Base-by-base conservation (phyloP, 2,113 vertebrate genomes). In the Alligator mississippiensis region DNA sequence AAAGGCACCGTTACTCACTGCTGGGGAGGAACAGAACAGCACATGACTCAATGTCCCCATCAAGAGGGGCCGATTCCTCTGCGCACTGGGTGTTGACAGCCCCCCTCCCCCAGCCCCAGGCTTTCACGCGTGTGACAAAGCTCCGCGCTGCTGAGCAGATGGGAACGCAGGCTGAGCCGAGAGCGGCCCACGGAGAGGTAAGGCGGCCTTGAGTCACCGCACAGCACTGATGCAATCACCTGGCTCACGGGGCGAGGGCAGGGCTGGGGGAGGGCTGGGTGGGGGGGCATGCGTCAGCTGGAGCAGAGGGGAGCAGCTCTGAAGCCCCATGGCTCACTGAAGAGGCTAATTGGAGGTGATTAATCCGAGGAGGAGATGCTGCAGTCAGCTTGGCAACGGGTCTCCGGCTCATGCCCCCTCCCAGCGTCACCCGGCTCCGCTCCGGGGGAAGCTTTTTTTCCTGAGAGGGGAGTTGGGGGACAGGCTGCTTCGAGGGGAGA, bases 31-130 rank as follows among this genome's bases (percentile, higher is more conserved):
- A 90, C 78, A 25, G 91, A 95, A 92, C 92, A 78, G 90, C 18
- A 5, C 87, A 80, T 98, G 96, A 96, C 93, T 94, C 96, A 96
- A 80, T 94, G 95, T 93, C 68, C 77, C 87, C 95, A 77, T 92
- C 90, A 80, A 93, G 8, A 14, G 63, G n/a, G 61, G 64, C 11
- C 88, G 54, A n/a, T 86, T 91, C 63, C 61, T 74, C 54, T 72
- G 11, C 30, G 61, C 76, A 38, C 3, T 0, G 11, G 78, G 58
- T 9, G 59, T 1, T 85, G 75, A 30, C 68, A 78, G 63, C 76
- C 75, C 64, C 62, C 62, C 21, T 82, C 34, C 55, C n/a, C 66
- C 34, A 34, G 47, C 66, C 28, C 63, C 8, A 21, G 30, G 30
- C 57, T 54, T 80, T 60, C 54, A 34, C 60, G 30, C 77, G 76